Evolutionary conservation across 1,140 invertebrate species (phyloP), one percentile per base, ranked within the genome.

Genomic region (Paralvinella palmiformis): DNA sequence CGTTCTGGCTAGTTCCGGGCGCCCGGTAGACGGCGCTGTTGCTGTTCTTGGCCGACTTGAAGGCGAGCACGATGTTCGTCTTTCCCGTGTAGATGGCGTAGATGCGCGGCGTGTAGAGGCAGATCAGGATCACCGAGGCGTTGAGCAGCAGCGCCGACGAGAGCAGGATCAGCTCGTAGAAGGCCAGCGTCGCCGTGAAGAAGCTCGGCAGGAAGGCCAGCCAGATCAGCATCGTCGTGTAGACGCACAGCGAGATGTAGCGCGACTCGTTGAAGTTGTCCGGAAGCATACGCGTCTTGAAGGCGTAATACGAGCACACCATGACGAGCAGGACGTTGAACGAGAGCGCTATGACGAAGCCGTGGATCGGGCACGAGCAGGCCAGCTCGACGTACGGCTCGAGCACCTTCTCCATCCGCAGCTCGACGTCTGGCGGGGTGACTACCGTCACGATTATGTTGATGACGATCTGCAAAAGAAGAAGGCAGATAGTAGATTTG

Each of bases 271-370:
- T 75, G 66, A 72, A 77, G 66, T 77, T 75, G 66, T 77, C 68
- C 6, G 75, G 74, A 29, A 77, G 67, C 53, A 68, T 68, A n/a
- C 74, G 67, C 3, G 74, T 74, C 55, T 93, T 84, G 0, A 94
- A 87, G 2, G 92, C 92, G 75, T 94, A 94, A 22, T 93, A 85
- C 0, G 91, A 93, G 76, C 91, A 94, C 3, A 94, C 84, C 7
- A 92, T 80, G 66, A 94, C 92, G 33, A 96, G 83, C 32, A 92
- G 81, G 68, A 94, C 90, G 1, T 92, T 92, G 84, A 93, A 95
- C 68, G 87, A 88, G 79, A 95, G 6, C 1, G 55, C 27, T 5
- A 57, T 32, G 29, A 52, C 37, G 55, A 64, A 59, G 27, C 63
- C 63, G 48, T 35, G 27, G 4, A 61, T n/a, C 17, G 63, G 53